Evolutionary conservation across 2,113 vertebrate species (phyloP).

Genomic region (Machaerirhynchus nigripectus): DNA sequence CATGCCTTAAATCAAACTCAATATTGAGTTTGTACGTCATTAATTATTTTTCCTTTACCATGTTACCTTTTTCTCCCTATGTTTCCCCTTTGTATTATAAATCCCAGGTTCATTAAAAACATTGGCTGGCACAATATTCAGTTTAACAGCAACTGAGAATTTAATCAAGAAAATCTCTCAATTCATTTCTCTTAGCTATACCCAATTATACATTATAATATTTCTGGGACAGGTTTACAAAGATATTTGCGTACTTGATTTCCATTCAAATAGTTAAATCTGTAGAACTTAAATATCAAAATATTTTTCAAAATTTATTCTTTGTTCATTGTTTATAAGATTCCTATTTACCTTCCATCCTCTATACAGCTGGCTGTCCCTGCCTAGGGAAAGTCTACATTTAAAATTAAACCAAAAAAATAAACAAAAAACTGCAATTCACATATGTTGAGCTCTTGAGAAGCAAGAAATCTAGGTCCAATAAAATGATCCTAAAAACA

Average conservation of each 20-base stretch:
- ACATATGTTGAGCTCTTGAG: neutral
- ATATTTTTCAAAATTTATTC: neutral
- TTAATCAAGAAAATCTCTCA: neutral
- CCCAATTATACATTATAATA: neutral
- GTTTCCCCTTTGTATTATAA: neutral
- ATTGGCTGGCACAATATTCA: neutral
- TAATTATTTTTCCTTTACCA: neutral
- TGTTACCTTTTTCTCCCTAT: neutral
- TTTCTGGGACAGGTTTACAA: neutral
- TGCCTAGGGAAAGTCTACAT: neutral
- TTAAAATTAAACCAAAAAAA: neutral
- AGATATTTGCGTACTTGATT: neutral
- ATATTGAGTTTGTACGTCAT: rapidly evolving
- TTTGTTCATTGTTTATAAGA: neutral
- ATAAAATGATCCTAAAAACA: neutral
- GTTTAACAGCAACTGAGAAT: neutral
- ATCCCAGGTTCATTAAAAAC: neutral
- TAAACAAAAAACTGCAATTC: rapidly evolving
- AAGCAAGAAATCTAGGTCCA: neutral
- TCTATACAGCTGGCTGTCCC: rapidly evolving
- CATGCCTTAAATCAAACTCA: neutral
- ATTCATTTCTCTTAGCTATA: neutral
- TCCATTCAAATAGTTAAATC: neutral
- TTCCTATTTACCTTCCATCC: neutral
- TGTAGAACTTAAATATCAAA: neutral